phyloP scores from a whole-genome alignment of 2,113 vertebrate species.

The Bujurquina vittata region DNA sequence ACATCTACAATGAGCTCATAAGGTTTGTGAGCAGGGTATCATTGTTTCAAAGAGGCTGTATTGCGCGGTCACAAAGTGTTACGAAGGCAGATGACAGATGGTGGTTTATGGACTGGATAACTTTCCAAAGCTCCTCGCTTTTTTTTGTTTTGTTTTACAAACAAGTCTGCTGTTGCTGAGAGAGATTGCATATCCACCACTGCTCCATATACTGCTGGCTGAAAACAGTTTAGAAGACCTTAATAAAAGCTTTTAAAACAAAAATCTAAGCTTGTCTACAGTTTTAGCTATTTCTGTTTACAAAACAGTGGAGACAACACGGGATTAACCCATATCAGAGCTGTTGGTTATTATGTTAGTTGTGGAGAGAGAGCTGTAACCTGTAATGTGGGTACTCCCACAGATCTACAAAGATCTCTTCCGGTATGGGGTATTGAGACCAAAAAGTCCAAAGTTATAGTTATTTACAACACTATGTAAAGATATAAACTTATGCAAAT shows the following conservation, averaged over 20 bases:
- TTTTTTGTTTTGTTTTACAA: background rate
- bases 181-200: background rate
- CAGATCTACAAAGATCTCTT: too few species aligned
- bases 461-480: background rate
- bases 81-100: conserved; percentile 8
- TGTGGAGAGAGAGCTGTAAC: background rate
- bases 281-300: background rate
- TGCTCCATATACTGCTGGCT: background rate
- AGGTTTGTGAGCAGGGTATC: background rate
- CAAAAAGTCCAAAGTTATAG: background rate
- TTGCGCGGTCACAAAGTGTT: background rate
- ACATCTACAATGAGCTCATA: background rate
- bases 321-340: background rate
- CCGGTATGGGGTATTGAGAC: too few species aligned
- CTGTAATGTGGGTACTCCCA: background rate
- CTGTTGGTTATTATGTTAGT: background rate
- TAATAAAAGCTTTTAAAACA: background rate
- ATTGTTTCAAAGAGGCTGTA: background rate
- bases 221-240: background rate
- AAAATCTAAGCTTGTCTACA: background rate
- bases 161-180: background rate
- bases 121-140: background rate
- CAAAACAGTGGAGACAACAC: background rate
- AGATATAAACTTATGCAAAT: background rate
- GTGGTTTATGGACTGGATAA: background rate